Conservation (phyloP, 2,797 vertebrate genomes). For the Helostoma temminkii region DNA sequence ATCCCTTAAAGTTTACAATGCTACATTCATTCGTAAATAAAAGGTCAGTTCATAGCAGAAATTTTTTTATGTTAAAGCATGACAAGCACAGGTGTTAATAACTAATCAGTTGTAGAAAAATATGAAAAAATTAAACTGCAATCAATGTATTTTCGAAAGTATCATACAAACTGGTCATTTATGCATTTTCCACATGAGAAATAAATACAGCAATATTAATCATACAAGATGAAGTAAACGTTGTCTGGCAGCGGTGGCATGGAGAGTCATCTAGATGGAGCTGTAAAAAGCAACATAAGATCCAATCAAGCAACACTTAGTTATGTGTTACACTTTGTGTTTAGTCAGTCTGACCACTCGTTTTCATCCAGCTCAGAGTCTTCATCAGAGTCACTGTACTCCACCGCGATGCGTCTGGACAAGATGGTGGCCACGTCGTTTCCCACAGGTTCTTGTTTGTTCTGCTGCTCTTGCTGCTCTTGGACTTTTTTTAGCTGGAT, state of each 20-base stretch:
- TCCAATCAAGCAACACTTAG: background rate
- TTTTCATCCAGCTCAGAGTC: slow-evolving; percentile 95
- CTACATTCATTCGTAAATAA: background rate
- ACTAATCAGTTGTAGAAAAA: slow-evolving; percentile 4
- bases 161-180: background rate
- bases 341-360: slow-evolving; percentile 92
- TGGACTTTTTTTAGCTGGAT: slow-evolving; percentile 97
- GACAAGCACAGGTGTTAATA: slow-evolving; percentile 8
- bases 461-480: slow-evolving; percentile 94
- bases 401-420: slow-evolving; percentile 95
- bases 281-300: slow-evolving; percentile 15
- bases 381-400: slow-evolving; percentile 95
- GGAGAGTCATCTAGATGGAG: slow-evolving; percentile 44
- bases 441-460: slow-evolving; percentile 90
- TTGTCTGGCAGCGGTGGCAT: background rate
- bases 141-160: background rate
- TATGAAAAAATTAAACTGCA: background rate
- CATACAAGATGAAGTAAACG: background rate
- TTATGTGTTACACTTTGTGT: background rate
- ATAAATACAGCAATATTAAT: slow-evolving; percentile 4
- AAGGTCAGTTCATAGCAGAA: background rate
- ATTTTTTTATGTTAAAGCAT: background rate
- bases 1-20: background rate
- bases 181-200: slow-evolving; percentile 3
- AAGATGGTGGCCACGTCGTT: slow-evolving; percentile 96